Conservation (phyloP, 2,113 vertebrate genomes). For the Chaetorhynchus papuensis region DNA sequence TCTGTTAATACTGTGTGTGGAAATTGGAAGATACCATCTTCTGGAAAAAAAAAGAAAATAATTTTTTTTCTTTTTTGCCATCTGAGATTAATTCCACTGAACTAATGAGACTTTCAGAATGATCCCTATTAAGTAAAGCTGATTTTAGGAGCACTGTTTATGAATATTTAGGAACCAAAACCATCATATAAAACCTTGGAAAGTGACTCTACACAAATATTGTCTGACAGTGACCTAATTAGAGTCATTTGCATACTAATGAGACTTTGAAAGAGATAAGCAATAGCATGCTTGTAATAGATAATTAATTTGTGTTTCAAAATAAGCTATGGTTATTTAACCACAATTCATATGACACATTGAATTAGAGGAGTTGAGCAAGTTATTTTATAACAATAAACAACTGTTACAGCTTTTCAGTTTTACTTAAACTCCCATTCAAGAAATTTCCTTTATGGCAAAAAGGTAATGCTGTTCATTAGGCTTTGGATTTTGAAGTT, state of each 20-base stretch:
- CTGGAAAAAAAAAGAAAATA: background rate
- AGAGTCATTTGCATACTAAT: constrained; percentile 80
- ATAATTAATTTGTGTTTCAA: constrained; percentile 80
- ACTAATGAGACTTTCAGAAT: constrained; percentile 60
- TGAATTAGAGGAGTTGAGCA: constrained; percentile 62
- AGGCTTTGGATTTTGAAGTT: constrained; percentile 28
- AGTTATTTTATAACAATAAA: constrained; percentile 65
- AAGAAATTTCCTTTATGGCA: background rate
- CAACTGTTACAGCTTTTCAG: constrained; percentile 44
- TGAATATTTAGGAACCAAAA: constrained; percentile 60
- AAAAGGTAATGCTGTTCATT: background rate
- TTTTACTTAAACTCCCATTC: constrained; percentile 40
- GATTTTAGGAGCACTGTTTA: constrained; percentile 57
- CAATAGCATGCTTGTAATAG: constrained; percentile 73
- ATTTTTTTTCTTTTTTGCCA: constrained; percentile 14
- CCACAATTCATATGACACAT: constrained; percentile 67
- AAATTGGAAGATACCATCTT: constrained; percentile 20
- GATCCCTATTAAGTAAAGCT: constrained; percentile 74
- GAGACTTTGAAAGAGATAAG: constrained; percentile 75
- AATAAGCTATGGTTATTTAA: constrained; percentile 74
- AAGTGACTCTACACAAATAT: constrained; percentile 73
- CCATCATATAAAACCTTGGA: constrained; percentile 58
- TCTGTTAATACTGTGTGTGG: background rate
- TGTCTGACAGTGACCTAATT: constrained; percentile 80
- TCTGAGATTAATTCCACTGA: constrained; percentile 58